Percentiles rank a stretch among this genome's conserved stretches.
Conservation (phyloP, 1,140 invertebrate genomes). For the Cydia pomonella region DNA sequence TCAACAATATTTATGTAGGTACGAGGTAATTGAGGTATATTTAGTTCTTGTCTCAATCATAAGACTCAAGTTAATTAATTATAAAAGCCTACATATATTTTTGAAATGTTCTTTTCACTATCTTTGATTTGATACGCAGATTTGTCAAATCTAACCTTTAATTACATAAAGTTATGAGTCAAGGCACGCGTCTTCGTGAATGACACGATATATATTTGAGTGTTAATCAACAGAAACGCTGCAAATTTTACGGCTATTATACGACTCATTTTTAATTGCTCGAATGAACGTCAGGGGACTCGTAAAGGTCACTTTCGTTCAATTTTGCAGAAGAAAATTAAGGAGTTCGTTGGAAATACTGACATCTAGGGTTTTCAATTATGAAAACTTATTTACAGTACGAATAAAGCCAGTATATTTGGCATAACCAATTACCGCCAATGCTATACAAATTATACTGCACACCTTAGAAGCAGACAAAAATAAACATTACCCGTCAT, state of each 20-base stretch:
- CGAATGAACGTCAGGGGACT: background rate
- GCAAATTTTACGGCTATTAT: slow-evolving; percentile 15
- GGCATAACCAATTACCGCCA: background rate
- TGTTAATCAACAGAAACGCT: slow-evolving; percentile 8
- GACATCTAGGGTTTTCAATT: background rate
- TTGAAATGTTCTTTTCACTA: too few relatives aligned
- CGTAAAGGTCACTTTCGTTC: slow-evolving; percentile 14
- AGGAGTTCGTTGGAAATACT: background rate
- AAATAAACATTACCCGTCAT: too few relatives aligned
- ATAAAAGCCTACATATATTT: background rate
- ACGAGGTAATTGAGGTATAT: too few relatives aligned
- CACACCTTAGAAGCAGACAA: too few relatives aligned
- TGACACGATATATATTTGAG: too few relatives aligned
- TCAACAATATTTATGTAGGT: too few relatives aligned
- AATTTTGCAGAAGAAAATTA: slow-evolving; percentile 12
- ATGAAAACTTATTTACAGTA: background rate
- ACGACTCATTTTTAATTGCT: slow-evolving; percentile 15
- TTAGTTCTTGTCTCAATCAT: too few relatives aligned
- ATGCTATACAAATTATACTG: background rate
- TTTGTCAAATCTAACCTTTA: too few relatives aligned
- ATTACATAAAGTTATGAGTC: too few relatives aligned
- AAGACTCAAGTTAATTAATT: too few relatives aligned
- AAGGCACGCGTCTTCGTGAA: too few relatives aligned
- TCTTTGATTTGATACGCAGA: too few relatives aligned
- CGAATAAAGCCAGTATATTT: background rate